Evolutionary conservation across 1,140 invertebrate species (phyloP).

Genomic region (Drosophila hydei): DNA sequence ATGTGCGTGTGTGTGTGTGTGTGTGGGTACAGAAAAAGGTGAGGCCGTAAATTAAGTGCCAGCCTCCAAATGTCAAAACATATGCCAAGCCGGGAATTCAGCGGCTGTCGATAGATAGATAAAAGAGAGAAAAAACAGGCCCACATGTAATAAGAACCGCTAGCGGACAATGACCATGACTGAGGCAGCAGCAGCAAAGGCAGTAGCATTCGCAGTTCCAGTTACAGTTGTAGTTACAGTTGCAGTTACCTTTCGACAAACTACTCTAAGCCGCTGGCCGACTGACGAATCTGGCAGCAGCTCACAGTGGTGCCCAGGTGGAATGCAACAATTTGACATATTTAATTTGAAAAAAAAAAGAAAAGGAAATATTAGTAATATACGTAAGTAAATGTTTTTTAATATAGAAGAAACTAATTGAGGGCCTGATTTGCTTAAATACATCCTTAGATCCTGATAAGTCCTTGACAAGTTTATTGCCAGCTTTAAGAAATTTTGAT

Average conservation of each 20-base stretch:
- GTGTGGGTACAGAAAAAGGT: conserved; percentile 31
- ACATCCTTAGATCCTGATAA: too few species aligned
- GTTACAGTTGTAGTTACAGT: conserved; percentile 36
- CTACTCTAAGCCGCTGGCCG: conserved; percentile 14
- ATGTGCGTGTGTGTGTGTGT: not conserved
- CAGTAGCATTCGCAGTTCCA: conserved; percentile 13
- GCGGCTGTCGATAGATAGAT: conserved; percentile 42
- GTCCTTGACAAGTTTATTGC: too few species aligned
- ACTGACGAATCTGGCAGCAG: conserved; percentile 15
- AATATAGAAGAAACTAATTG: too few species aligned
- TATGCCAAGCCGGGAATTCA: conserved; percentile 60
- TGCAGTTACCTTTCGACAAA: conserved; percentile 13
- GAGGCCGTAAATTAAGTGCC: conserved; percentile 70
- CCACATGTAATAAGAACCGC: conserved; percentile 53
- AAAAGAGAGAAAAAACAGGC: conserved; percentile 34
- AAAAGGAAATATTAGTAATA: not conserved
- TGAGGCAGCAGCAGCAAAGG: conserved; percentile 22
- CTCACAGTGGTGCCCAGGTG: conserved; percentile 2
- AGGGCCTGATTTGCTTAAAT: too few species aligned
- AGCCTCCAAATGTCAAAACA: conserved; percentile 72
- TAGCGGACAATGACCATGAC: conserved; percentile 76
- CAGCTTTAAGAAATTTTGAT: too few species aligned
- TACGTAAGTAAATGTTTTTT: too few species aligned
- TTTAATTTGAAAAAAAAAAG: too few species aligned
- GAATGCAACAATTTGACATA: not conserved